Evolutionary conservation across 2,888 invertebrate species (phyloP).

Genomic region (Calliphora vomitoria): DNA sequence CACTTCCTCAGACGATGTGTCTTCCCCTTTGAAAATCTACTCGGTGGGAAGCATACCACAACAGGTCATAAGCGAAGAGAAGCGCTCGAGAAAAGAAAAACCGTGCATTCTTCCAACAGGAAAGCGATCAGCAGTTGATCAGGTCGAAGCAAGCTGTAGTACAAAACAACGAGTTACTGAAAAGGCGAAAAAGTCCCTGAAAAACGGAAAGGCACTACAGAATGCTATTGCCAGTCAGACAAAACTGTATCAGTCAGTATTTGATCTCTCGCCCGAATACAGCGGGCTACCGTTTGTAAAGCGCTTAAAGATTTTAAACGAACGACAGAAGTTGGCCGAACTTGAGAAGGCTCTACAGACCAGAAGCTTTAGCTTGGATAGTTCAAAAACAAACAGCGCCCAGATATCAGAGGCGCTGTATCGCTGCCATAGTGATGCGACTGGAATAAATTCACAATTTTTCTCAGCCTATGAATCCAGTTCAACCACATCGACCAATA

Average conservation of each 20-base stretch:
- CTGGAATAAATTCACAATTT: conserved; percentile 86
- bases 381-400: conserved; percentile 87
- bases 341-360: conserved; percentile 91
- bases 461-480: conserved; percentile 85
- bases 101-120: conserved; percentile 1
- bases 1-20: conserved; percentile 80
- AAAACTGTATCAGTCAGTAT: conserved; percentile 93
- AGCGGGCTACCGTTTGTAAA: conserved; percentile 94
- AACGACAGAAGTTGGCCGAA: conserved; percentile 93
- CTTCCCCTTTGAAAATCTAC: conserved; percentile 79
- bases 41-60: conserved; percentile 81
- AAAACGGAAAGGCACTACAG: conserved; percentile 24
- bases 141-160: neutral
- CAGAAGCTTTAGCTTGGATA: conserved; percentile 93
- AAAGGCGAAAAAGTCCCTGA: conserved; percentile 42
- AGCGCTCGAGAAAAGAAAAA: neutral
- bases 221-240: conserved; percentile 72
- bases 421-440: conserved; percentile 92
- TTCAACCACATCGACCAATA: conserved; percentile 84
- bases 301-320: conserved; percentile 94
- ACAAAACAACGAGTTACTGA: conserved; percentile 18
- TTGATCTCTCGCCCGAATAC: conserved; percentile 94
- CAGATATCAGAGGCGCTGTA: conserved; percentile 87
- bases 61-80: conserved; percentile 70
- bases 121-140: neutral